A percentile compares a stretch with the other conserved stretches of the same genome.
Conservation (phyloP, 30 jellyfish, hydroid and myxozoan species). For the Sanderia malayensis region DNA sequence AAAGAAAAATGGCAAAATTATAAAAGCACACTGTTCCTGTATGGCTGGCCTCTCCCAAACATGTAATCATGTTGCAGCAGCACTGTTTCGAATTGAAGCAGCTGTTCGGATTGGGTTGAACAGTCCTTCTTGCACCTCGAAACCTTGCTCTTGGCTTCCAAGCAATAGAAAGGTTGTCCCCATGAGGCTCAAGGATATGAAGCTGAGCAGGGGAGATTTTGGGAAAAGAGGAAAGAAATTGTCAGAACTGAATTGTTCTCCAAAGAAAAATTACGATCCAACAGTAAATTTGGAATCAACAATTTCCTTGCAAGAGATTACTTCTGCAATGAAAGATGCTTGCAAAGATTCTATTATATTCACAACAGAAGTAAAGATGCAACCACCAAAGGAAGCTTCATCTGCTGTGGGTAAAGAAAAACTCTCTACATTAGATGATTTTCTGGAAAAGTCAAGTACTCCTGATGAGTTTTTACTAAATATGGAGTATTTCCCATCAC, state of each 20-base stretch:
- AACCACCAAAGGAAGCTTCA: neutral
- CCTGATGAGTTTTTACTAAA: neutral
- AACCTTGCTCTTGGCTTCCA: slow-evolving; percentile 13
- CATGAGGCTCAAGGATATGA: neutral
- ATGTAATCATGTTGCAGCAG: too few species aligned
- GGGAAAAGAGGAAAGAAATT: neutral
- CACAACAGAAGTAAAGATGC: neutral
- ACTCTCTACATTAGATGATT: neutral
- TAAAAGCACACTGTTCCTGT: slow-evolving; percentile 3
- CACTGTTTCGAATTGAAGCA: slow-evolving; percentile 12
- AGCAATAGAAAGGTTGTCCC: slow-evolving; percentile 8
- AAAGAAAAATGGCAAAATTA: slow-evolving; percentile 12
- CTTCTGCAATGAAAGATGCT: slow-evolving; percentile 4
- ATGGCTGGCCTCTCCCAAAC: too few species aligned
- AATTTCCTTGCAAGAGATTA: slow-evolving; percentile 9
- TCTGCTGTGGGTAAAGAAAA: neutral
- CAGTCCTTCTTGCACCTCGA: slow-evolving; percentile 9
- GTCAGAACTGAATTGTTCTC: neutral
- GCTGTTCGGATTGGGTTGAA: slow-evolving; percentile 19
- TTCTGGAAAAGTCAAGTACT: neutral
- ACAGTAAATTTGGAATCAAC: neutral
- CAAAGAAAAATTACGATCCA: neutral
- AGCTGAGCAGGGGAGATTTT: slow-evolving; percentile 9
- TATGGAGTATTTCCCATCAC: too few species aligned
- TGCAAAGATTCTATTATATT: neutral